Evolutionary conservation across 2,113 vertebrate species (phyloP).

Genomic region (Triplophysa tibetana): DNA sequence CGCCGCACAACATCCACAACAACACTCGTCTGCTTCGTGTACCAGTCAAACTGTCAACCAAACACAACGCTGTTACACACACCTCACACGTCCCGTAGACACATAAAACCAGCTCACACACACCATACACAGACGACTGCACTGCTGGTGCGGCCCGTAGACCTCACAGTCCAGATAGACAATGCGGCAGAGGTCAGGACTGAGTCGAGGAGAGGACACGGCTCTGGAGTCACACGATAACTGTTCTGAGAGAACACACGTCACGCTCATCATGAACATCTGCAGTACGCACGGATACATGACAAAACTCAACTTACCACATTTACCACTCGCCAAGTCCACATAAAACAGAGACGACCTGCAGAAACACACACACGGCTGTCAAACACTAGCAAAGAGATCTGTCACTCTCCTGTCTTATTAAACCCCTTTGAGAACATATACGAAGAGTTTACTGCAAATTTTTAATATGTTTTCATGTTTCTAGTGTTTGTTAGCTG

Average conservation of each 20-base stretch:
- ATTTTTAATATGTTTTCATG: too few relatives aligned
- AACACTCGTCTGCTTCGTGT: conserved; percentile 83
- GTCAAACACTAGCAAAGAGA: not conserved
- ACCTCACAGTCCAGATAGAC: conserved; percentile 81
- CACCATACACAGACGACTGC: conserved; percentile 84
- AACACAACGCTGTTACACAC: conserved; percentile 17
- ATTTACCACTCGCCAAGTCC: conserved; percentile 82
- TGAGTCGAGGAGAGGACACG: conserved; percentile 87
- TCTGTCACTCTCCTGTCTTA: not conserved
- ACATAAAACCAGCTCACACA: conserved; percentile 36
- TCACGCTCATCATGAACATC: not conserved
- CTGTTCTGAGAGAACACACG: conserved; percentile 72
- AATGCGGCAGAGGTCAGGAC: conserved; percentile 86
- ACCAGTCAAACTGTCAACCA: conserved; percentile 85
- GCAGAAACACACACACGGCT: conserved; percentile 41
- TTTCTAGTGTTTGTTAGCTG: too few relatives aligned
- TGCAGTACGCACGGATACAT: not conserved
- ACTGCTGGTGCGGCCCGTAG: conserved; percentile 85
- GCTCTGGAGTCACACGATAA: conserved; percentile 77
- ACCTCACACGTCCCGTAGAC: not conserved
- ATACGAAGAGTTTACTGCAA: too few relatives aligned
- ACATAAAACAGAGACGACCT: conserved; percentile 90
- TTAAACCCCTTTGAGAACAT: too few relatives aligned
- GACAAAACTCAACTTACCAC: conserved; percentile 76
- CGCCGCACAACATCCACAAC: conserved; percentile 82